These are phyloP conservation scores for Metellina segmentata DNA, from an alignment of 2,888 invertebrate genomes.

Conservation along the genomic window DNA sequence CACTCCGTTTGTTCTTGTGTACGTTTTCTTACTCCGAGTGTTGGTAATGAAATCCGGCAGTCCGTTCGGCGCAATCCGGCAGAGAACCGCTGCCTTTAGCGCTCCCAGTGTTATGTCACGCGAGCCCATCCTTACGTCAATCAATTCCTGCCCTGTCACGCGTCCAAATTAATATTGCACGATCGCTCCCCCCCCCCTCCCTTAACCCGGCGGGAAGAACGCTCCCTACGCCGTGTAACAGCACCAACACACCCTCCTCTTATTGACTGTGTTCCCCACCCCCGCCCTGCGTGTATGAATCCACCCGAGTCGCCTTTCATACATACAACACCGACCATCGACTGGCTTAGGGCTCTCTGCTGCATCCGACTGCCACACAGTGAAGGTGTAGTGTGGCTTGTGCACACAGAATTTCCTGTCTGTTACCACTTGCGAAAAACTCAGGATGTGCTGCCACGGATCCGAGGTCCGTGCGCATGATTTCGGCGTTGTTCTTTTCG, in stretches of 20 bases:
- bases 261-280: constrained; percentile 31
- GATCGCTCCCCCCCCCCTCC: constrained; percentile 19
- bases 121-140: constrained; percentile 42
- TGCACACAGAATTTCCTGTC: constrained; percentile 44
- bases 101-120: background rate
- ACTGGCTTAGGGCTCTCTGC: background rate
- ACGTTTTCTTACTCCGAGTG: background rate
- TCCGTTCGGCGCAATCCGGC: no score
- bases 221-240: background rate
- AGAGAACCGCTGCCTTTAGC: background rate
- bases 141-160: constrained; percentile 38
- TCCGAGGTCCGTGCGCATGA: background rate
- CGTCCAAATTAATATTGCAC: constrained; percentile 50
- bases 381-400: background rate
- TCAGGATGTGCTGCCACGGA: constrained; percentile 51
- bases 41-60: background rate
- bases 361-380: background rate
- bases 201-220: background rate
- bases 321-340: constrained; percentile 28
- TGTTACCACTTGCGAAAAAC: background rate
- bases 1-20: background rate
- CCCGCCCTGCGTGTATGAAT: background rate
- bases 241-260: constrained; percentile 17
- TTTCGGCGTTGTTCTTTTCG: constrained; percentile 1
- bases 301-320: constrained; percentile 21